Base-by-base conservation (phyloP, 1,140 invertebrate genomes). In the Drosophila seguyi region DNA sequence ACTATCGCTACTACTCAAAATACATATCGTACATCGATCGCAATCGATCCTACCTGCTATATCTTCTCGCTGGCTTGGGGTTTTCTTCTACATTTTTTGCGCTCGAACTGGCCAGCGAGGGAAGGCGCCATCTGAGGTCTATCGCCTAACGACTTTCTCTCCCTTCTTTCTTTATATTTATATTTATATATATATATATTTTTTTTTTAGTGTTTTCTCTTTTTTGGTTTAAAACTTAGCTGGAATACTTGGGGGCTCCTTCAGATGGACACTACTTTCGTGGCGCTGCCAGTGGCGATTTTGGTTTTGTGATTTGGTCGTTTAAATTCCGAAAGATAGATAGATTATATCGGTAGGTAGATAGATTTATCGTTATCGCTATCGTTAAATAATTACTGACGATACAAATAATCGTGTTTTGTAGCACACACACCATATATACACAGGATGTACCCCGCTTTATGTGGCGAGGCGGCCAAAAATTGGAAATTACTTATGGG, bases 311-410 rank as follows among this genome's bases (percentile, higher is more conserved):
- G 34, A 41, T 65, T 65, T 45, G 36, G 27, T 62, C 29, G 29
- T 66, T 72, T 79, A 75, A 75, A 69, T 80, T 75, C 57, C 61
- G 45, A 71, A 62, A 50, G 45, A 53, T 53, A 14, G 25, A 22
- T 42, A 11, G 52, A 31, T 67, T 31, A 20, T 14, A 50, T 68
- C 31, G 38, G 38, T 56, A 50, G 36, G 22, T 53, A 55, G 52
- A 55, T 55, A 38, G 52, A 55, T 55, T 55, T 55, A 78, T 66
- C 47, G 42, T 36, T 78, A 81, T 75, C 41, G 75, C 72, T 83
- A 83, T 81, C 63, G 77, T 80, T 75, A 84, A 88, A 83, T 87
- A 86, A 82, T 88, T 87, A 88, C 79, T 83, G 84, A 87, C 71
- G 75, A 79, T 71, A 50, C 75, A 72, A 66, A 61, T 56, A 69